Percentiles rank a stretch among this genome's conserved stretches.
phyloP scores from a whole-genome alignment of 2,113 vertebrate species.

The Sturnira hondurensis region DNA sequence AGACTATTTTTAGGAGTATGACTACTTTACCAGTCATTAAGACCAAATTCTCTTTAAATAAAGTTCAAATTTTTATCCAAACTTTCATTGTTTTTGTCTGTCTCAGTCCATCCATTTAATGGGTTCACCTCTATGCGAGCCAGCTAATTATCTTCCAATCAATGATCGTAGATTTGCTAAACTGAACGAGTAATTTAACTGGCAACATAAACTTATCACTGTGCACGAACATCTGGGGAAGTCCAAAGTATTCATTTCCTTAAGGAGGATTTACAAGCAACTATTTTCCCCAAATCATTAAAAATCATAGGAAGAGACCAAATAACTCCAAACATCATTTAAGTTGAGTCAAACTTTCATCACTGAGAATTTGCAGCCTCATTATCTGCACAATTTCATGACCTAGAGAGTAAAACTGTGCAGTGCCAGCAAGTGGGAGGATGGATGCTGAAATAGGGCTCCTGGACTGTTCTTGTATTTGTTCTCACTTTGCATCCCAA shows the following conservation, averaged over 20 bases:
- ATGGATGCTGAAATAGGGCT: rapidly evolving
- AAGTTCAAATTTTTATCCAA: background rate
- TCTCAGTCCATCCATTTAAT: background rate
- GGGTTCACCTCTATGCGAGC: background rate
- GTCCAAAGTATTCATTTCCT: background rate
- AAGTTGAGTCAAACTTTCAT: background rate
- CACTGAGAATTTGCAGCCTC: background rate
- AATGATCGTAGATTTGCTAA: background rate
- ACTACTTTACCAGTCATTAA: background rate
- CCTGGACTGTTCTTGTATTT: rapidly evolving
- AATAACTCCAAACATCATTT: background rate
- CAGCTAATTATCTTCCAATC: background rate
- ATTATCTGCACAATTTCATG: background rate
- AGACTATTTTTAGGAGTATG: background rate
- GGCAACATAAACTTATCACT: background rate
- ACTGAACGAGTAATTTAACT: background rate
- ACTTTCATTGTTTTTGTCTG: background rate
- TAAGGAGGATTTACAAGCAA: background rate
- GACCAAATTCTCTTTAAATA: background rate
- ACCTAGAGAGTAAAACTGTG: background rate
- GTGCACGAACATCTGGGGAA: background rate
- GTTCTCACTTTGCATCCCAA: background rate
- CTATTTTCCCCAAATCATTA: background rate
- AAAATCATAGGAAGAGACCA: background rate
- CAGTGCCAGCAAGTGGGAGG: background rate